Conservation (phyloP, 2,113 vertebrate species). For the Pampusana beccarii region DNA sequence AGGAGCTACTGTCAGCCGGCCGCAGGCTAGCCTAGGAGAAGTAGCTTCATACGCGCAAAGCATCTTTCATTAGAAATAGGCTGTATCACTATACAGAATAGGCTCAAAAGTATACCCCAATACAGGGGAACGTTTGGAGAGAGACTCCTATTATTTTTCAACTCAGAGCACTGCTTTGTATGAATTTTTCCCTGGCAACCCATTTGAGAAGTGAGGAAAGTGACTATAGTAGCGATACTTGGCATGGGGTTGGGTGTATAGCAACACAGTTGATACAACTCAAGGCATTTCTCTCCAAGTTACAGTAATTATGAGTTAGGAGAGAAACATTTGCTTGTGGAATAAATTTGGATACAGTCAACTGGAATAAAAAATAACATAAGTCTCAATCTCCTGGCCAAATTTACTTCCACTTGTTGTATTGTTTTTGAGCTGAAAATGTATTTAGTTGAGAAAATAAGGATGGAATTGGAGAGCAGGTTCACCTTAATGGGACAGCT, state of each 20-base stretch:
- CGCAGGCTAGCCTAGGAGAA: not conserved
- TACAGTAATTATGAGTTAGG: not conserved
- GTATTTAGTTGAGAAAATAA: not conserved
- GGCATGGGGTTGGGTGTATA: not conserved
- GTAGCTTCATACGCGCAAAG: not conserved
- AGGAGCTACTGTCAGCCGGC: not conserved
- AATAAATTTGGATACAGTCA: not conserved
- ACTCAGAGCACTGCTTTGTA: not conserved
- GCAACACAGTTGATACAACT: not conserved
- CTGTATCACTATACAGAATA: not conserved
- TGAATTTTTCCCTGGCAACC: not conserved
- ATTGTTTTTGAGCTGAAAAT: not conserved
- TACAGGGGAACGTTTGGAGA: not conserved
- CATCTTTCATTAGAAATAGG: not conserved
- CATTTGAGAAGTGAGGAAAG: not conserved
- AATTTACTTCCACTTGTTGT: not conserved
- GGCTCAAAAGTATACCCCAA: not conserved
- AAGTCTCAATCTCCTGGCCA: not conserved
- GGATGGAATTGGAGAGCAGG: not conserved
- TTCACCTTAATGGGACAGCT: not conserved
- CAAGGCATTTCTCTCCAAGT: not conserved
- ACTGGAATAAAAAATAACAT: not conserved
- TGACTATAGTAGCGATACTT: not conserved
- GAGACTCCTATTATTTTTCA: not conserved
- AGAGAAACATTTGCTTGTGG: not conserved